Base-by-base conservation (phyloP, 2,797 vertebrate species). In the Rhadinocentrus ornatus region DNA sequence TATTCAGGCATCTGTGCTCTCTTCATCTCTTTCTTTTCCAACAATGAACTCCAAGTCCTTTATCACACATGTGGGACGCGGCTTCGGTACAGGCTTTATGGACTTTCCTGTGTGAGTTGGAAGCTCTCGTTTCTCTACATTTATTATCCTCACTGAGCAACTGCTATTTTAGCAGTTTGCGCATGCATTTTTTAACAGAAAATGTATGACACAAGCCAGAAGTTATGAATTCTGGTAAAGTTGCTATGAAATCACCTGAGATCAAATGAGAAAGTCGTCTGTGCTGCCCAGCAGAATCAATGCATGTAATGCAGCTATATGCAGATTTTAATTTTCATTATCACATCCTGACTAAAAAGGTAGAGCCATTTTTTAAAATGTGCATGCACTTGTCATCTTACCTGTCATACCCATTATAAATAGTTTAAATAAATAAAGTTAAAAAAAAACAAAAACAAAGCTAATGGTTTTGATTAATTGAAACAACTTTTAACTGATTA, bases 61-160 rank as follows among this genome's bases (percentile, higher is more conserved):
- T n/a, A 62, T 48, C 20, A 22, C 61, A 48, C 44, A 48, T 11
- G 27, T 2, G 59, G 10, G 39, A 18, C 20, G 15, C 3, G 0
- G 1, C 3, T 32, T 48, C 27, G 24, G 44, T 32, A 7, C 10
- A 24, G 44, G 12, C 27, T 63, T 63, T 50, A 32, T 50, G 35
- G 12, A 64, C 31, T 48, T 63, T 52, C 48, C 41, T 62, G 50
- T 53, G 50, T 2, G 24, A 53, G 50, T 27, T 27, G 50, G 50
- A 13, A 53, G 50, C 24, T 52, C 50, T 53, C 11, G 10, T 27
- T 27, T 53, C 13, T 26, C 50, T 53, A 24, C 24, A 26, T 24
- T 64, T 35, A 35, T 35, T 6, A 34, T 48, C 6, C 27, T 31
- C 24, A 6, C 27, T 6, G 44, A 32, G 29, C 27, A 12, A 62